A percentile compares a stretch with the other conserved stretches of the same genome.
Evolutionary conservation across 2,888 invertebrate species (phyloP).

Genomic region (Myopa testacea): DNA sequence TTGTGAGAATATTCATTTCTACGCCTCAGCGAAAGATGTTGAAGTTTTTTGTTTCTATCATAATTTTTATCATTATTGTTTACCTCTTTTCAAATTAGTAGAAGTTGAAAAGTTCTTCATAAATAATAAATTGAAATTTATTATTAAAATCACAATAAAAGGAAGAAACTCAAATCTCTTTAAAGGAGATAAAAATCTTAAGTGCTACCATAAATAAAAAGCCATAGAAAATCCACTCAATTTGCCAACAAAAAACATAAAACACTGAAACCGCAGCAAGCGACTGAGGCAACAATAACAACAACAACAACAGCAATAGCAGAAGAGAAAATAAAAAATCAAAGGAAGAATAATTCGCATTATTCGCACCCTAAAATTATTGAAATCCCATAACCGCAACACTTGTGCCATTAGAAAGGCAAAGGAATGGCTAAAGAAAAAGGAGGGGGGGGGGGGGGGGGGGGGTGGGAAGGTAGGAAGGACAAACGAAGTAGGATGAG

Average conservation of each 20-base stretch:
- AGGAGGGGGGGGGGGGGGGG: slow-evolving; percentile 13
- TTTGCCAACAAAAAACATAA: slow-evolving; percentile 35
- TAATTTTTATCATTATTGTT: not conserved
- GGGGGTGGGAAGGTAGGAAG: not conserved
- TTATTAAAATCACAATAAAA: slow-evolving; percentile 13
- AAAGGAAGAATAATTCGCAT: slow-evolving; percentile 53
- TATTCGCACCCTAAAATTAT: slow-evolving; percentile 53
- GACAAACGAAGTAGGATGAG: not conserved
- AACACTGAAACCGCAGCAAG: slow-evolving; percentile 42
- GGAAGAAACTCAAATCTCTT: slow-evolving; percentile 17
- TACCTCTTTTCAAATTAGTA: not conserved
- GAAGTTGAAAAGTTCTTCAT: not conserved
- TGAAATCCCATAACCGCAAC: slow-evolving; percentile 55
- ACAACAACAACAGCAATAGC: slow-evolving; percentile 36
- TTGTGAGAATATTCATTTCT: too few species aligned
- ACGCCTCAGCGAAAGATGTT: too few species aligned
- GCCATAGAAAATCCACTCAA: slow-evolving; percentile 27
- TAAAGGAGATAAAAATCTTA: slow-evolving; percentile 42
- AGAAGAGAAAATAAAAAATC: slow-evolving; percentile 45
- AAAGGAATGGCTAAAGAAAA: slow-evolving; percentile 32
- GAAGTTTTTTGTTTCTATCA: not conserved
- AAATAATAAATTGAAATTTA: slow-evolving; percentile 26
- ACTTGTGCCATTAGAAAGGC: slow-evolving; percentile 45
- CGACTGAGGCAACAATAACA: slow-evolving; percentile 34
- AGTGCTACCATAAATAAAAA: slow-evolving; percentile 38